Base-by-base conservation (phyloP, 2,113 vertebrate genomes). In the Gymnogyps californianus region DNA sequence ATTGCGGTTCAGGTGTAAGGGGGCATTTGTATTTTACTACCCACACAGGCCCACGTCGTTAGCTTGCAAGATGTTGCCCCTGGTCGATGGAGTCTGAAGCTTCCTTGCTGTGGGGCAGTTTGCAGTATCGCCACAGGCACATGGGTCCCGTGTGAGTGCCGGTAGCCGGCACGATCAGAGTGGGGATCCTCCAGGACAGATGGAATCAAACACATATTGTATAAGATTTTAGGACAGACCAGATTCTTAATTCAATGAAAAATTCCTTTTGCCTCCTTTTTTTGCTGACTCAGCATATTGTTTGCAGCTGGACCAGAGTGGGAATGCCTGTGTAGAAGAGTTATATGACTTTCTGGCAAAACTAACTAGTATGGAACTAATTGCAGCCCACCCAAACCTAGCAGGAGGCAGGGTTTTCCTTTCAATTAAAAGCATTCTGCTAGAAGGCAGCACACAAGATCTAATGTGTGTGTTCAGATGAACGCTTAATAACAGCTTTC, bases 301-400 rank as follows among this genome's bases (percentile, higher is more conserved):
- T 87, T 90, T 90, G 93, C 80, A 97, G 79, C 80, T 94, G 92
- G 75, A 66, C 61, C 4, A 6, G 82, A 87, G 96, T 95, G 83
- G 82, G 89, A 96, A 84, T 94, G 90, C 58, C 46, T 94, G 65
- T 34, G 51, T 79, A 58, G 83, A 91, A 95, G 90, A 95, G 89
- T 96, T 96, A 91, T 94, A 96, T 72, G 94, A 79, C 91, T 96
- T 94, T 96, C 81, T 97, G 97, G 93, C 80, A 92, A 95, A 95
- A 95, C 78, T 83, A 96, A 95, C 70, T 87, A 83, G 84, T 91
- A 95, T 94, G 95, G 95, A 96, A 97, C 66, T 96, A 94, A 96
- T 97, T 96, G 96, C 93, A 96, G 93, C 91, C 97, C 96, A 94
- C 97, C 91, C 96, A 97, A 97, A 97, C 95, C 91, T 96, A 97